Evolutionary conservation across 1,140 invertebrate genomes (phyloP), one percentile per base, ranked within the genome.

Genomic region (Achroia grisella): DNA sequence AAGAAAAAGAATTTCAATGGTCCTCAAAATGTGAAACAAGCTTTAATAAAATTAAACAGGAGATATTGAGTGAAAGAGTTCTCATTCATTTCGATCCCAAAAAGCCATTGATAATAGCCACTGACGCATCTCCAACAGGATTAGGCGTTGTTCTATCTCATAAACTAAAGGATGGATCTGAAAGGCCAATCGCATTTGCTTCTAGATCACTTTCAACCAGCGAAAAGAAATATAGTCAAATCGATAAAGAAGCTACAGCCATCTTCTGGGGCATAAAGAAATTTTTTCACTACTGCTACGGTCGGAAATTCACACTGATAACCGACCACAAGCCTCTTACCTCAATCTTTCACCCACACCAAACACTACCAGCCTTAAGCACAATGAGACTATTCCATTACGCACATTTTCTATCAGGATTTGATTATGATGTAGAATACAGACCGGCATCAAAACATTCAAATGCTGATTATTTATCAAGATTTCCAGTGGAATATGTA

Each of bases 291-390:
- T 47, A 39, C 15, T 47, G 44, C n/a, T n/a, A n/a, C n/a, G n/a
- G n/a, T n/a, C n/a, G n/a, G n/a, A n/a, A n/a, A n/a, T n/a, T n/a
- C n/a, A n/a, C n/a, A n/a, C n/a, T n/a, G n/a, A n/a, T n/a, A n/a
- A 87, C 83, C 0, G 88, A 89, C 48, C 76, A 88, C 45, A 67
- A 80, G 35, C 86, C 83, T 0, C 48, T 89, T 0, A 44, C 75
- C 0, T 48, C 52, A n/a, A n/a, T n/a, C n/a, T n/a, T n/a, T n/a
- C n/a, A n/a, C n/a, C n/a, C n/a, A n/a, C n/a, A n/a, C n/a, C n/a
- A n/a, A n/a, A n/a, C n/a, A n/a, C n/a, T n/a, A 31, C 63, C 69
- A 10, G 44, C 57, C 37, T 51, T 73, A 30, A 54, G 63, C 11
- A 60, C 72, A 11, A 62, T 37, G 45, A 30, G 78, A 41, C 11